phyloP scores from a whole-genome alignment of 1,140 invertebrate species.

The Macrostomum lignano region DNA sequence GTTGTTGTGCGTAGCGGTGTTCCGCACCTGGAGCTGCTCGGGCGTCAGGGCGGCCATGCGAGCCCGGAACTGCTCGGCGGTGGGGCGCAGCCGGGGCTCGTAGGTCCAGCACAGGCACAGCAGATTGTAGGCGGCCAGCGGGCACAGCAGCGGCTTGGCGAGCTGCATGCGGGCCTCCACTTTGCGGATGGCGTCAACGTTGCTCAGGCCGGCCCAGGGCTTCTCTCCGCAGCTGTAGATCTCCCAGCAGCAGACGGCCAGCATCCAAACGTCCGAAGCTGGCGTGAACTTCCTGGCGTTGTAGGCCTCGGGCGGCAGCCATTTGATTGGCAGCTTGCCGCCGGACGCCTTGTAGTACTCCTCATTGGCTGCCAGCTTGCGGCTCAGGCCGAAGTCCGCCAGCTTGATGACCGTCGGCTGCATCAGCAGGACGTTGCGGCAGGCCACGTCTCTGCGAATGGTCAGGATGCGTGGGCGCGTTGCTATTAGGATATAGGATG shows the following conservation, averaged over 20 bases:
- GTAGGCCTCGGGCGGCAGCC: conserved; percentile 96
- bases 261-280: conserved; percentile 97
- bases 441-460: conserved; percentile 61
- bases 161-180: conserved; percentile 75
- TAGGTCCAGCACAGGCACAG: conserved; percentile 89
- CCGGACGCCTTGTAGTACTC: too few relatives aligned
- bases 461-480: too few relatives aligned
- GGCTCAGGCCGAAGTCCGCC: conserved; percentile 70
- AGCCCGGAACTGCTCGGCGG: too few relatives aligned
- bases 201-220: conserved; percentile 73
- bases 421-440: conserved; percentile 82
- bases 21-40: too few relatives aligned
- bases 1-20: too few relatives aligned
- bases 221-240: conserved; percentile 90
- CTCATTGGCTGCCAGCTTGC: conserved; percentile 80
- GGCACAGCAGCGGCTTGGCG: conserved; percentile 57
- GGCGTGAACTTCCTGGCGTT: conserved; percentile 84
- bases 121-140: conserved; percentile 61
- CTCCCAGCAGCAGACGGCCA: conserved; percentile 96
- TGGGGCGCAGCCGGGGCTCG: conserved; percentile 62
- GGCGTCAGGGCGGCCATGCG: too few relatives aligned
- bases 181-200: conserved; percentile 80
- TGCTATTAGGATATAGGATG: too few relatives aligned
- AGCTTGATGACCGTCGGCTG: conserved; percentile 72
- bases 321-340: too few relatives aligned